Percentiles rank a stretch among this genome's conserved stretches.
Conservation (phyloP, 2,888 invertebrate genomes). For the Cephus sareptanus region DNA sequence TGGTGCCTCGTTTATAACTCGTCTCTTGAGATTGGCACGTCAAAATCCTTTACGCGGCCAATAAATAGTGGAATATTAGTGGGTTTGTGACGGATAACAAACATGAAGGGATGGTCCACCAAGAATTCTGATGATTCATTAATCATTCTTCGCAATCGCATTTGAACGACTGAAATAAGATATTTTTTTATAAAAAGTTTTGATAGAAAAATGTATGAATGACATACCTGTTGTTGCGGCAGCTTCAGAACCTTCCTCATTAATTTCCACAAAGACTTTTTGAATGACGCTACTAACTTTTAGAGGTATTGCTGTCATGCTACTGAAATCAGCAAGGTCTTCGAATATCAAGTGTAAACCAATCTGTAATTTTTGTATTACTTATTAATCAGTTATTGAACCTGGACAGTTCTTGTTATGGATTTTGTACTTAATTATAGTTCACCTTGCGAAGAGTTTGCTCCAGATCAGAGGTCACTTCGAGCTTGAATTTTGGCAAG, state of each 20-base stretch:
- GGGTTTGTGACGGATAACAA: slow-evolving; percentile 53
- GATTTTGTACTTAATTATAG: background rate
- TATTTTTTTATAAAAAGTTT: background rate
- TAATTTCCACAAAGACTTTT: slow-evolving; percentile 69
- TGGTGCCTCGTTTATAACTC: slow-evolving; percentile 45
- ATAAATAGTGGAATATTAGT: slow-evolving; percentile 53
- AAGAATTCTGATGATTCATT: slow-evolving; percentile 46
- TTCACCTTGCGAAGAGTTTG: slow-evolving; percentile 58
- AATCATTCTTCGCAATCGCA: slow-evolving; percentile 44
- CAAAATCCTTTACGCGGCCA: slow-evolving; percentile 51
- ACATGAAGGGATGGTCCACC: slow-evolving; percentile 64
- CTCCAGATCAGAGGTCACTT: slow-evolving; percentile 62
- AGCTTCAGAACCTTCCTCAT: slow-evolving; percentile 71
- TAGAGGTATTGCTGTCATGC: slow-evolving; percentile 59
- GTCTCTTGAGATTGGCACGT: slow-evolving; percentile 37
- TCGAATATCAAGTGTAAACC: slow-evolving; percentile 65
- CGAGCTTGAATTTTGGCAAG: slow-evolving; percentile 69
- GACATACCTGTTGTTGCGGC: slow-evolving; percentile 68
- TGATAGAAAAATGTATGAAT: slow-evolving; percentile 5
- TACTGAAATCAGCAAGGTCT: slow-evolving; percentile 63
- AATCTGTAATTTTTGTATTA: slow-evolving; percentile 52
- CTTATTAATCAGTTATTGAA: background rate
- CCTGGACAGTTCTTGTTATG: too few relatives aligned
- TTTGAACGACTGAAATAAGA: slow-evolving; percentile 39
- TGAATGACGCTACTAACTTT: slow-evolving; percentile 67